A percentile compares a stretch with the other conserved stretches of the same genome.
Conservation (phyloP, 2,113 vertebrate genomes). For the Lycocorax pyrrhopterus region DNA sequence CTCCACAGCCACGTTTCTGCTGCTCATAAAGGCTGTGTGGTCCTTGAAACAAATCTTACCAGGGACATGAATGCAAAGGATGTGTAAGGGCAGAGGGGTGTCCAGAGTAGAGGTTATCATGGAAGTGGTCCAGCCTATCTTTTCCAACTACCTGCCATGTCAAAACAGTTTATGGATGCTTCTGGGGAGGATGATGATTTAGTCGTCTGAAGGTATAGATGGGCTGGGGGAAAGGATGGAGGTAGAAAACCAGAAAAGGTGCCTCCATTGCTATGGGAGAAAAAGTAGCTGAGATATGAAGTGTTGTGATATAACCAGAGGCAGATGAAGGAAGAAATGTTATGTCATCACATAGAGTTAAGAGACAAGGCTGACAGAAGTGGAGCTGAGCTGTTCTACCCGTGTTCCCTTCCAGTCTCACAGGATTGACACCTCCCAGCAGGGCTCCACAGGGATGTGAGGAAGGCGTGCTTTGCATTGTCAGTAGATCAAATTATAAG, state of each 20-base stretch:
- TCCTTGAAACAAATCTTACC: neutral
- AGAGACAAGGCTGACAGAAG: neutral
- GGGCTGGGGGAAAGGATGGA: neutral
- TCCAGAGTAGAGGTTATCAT: neutral
- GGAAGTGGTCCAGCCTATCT: neutral
- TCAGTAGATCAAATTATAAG: neutral
- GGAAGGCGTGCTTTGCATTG: neutral
- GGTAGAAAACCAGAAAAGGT: neutral
- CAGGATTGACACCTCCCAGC: neutral
- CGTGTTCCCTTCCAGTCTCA: neutral
- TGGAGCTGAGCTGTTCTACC: neutral
- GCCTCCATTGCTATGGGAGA: neutral
- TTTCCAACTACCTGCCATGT: neutral
- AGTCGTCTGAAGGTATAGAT: neutral
- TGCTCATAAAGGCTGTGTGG: neutral
- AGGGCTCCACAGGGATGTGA: neutral
- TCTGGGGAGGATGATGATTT: neutral
- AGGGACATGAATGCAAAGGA: neutral
- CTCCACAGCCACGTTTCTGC: neutral
- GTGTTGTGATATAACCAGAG: neutral
- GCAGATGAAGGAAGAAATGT: neutral
- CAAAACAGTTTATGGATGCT: neutral
- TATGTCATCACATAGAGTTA: neutral
- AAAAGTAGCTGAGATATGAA: neutral
- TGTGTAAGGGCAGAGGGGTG: neutral